Conservation (phyloP, 2,797 vertebrate genomes). For the Chaetodon trifasciatus region DNA sequence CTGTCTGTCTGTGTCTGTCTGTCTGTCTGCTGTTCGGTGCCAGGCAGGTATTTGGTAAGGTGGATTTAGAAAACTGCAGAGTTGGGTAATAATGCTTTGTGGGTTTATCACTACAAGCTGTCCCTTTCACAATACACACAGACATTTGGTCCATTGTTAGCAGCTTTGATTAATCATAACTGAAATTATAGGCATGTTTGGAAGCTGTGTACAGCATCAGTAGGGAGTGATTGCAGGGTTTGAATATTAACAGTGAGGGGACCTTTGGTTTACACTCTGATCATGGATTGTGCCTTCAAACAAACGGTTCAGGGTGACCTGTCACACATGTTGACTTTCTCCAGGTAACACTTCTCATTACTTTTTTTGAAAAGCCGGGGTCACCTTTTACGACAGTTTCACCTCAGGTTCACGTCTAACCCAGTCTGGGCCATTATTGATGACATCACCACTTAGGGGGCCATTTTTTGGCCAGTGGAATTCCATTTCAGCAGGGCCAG, state of each 20-base stretch:
- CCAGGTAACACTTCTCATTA: conserved; percentile 49
- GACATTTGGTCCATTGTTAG: not conserved
- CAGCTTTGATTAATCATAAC: not conserved
- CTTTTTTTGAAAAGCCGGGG: conserved; percentile 41
- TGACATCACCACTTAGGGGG: conserved; percentile 78
- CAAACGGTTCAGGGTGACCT: not conserved
- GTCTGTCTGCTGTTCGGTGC: not conserved
- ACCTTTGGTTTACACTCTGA: conserved; percentile 3
- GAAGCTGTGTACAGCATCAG: not conserved
- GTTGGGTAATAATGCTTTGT: not conserved
- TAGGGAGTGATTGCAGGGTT: not conserved
- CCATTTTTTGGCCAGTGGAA: conserved; percentile 71
- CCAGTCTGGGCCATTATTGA: conserved; percentile 71
- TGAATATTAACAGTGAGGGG: not conserved
- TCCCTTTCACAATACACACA: no score
- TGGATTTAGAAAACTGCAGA: not conserved
- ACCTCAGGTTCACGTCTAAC: conserved; percentile 75
- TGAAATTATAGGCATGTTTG: not conserved
- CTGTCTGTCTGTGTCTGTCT: not conserved
- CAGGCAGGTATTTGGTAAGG: not conserved
- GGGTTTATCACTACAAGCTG: no score
- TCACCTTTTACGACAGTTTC: conserved; percentile 69
- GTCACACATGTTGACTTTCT: conserved; percentile 33
- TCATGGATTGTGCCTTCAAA: not conserved
- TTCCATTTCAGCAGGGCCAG: conserved; percentile 78